These are phyloP conservation scores for Zygothrica quintamaculata DNA, from an alignment of 2,888 invertebrate species.

Conservation along the genomic window DNA sequence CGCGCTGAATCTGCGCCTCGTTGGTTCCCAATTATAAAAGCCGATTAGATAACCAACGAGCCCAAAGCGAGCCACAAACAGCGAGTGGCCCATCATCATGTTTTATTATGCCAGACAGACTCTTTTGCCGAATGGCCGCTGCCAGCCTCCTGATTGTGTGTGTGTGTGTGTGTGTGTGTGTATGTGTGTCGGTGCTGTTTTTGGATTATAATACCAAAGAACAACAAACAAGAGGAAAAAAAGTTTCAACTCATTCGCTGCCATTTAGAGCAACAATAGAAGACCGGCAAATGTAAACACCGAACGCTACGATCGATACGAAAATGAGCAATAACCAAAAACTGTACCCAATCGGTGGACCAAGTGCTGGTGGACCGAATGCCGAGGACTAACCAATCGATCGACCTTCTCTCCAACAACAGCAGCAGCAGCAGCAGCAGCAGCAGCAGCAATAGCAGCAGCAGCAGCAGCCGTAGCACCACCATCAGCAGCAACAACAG, in stretches of 20 bases:
- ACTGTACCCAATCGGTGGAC: conserved; percentile 48
- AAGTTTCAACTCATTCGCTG: conserved; percentile 74
- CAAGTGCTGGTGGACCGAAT: conserved; percentile 26
- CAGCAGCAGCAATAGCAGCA: conserved; percentile 30
- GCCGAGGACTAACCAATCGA: conserved; percentile 50
- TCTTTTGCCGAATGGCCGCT: conserved; percentile 23
- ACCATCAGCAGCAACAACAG: conserved; percentile 38
- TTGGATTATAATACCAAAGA: conserved; percentile 61
- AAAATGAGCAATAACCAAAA: conserved; percentile 77
- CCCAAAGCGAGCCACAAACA: conserved; percentile 49
- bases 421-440: conserved; percentile 39
- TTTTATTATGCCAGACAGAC: conserved; percentile 65
- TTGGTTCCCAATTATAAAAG: conserved; percentile 77
- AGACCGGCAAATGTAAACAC: conserved; percentile 74
- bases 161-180: conserved; percentile 14
- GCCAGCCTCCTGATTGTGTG: conserved; percentile 13
- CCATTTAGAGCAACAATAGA: conserved; percentile 79
- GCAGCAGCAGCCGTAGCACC: conserved; percentile 16
- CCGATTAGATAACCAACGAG: conserved; percentile 76
- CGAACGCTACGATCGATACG: conserved; percentile 66
- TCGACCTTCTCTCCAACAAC: conserved; percentile 71
- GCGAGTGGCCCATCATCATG: conserved; percentile 72
- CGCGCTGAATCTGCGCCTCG: conserved; percentile 72
- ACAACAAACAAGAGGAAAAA: conserved; percentile 43
- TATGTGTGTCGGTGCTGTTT: conserved; percentile 65